These are phyloP conservation scores for Myanophis thanlyinensis DNA, from an alignment of 2,113 vertebrate species.

Conservation along the genomic window DNA sequence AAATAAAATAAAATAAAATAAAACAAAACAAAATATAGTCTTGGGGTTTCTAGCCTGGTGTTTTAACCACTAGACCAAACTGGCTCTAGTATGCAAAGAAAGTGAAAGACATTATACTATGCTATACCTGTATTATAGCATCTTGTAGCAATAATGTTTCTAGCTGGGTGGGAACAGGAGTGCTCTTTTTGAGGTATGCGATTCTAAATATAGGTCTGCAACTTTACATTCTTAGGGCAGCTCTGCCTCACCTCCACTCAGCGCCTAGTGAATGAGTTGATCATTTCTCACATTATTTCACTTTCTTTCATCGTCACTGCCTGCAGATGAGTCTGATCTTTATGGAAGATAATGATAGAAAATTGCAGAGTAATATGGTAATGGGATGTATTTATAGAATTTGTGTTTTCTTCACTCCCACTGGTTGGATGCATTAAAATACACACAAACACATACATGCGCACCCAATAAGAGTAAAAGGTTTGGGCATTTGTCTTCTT, in stretches of 20 bases:
- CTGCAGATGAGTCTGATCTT: conserved; percentile 60
- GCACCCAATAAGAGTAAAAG: not conserved
- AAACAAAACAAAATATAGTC: too few relatives aligned
- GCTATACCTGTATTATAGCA: not conserved
- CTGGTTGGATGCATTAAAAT: conserved; percentile 24
- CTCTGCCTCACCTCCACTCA: not conserved
- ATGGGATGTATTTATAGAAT: conserved; percentile 66
- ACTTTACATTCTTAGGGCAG: not conserved
- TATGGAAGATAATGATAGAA: conserved; percentile 57
- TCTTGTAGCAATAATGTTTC: not conserved
- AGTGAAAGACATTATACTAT: not conserved
- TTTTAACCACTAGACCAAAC: not conserved
- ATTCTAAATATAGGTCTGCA: not conserved
- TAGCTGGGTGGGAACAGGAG: not conserved
- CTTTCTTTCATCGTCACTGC: conserved; percentile 34
- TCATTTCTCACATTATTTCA: conserved; percentile 48
- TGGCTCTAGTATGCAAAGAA: not conserved
- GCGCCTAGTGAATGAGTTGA: conserved; percentile 18
- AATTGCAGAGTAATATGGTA: conserved; percentile 65
- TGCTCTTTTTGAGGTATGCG: fast-evolving
- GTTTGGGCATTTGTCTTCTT: not conserved
- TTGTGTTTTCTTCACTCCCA: conserved; percentile 54
- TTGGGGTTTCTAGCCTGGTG: not conserved
- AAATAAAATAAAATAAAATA: too few relatives aligned
- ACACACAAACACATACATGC: not conserved